These are phyloP conservation scores for Stenotaenia linearis DNA, from an alignment of 2,888 invertebrate species.

Conservation along the genomic window DNA sequence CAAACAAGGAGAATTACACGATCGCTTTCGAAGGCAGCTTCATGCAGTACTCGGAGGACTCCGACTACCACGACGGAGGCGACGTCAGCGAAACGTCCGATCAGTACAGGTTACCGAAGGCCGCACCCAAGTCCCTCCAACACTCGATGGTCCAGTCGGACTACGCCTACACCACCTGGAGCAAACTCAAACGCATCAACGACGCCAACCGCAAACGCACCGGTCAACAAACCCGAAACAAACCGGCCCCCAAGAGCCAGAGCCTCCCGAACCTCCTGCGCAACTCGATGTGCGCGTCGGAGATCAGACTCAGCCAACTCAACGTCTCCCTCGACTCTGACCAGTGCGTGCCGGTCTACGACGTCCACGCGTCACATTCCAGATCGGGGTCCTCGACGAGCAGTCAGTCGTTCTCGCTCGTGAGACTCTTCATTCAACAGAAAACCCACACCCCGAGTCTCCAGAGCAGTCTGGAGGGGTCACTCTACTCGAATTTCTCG, in stretches of 20 bases:
- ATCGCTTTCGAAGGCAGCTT: conserved; percentile 78
- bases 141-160: conserved; percentile 82
- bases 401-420: conserved; percentile 63
- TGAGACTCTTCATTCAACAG: conserved; percentile 83
- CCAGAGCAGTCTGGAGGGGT: neutral
- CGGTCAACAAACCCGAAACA: too few species aligned
- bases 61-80: conserved; percentile 58
- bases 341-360: conserved; percentile 42
- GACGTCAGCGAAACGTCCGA: conserved; percentile 37
- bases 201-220: conserved; percentile 36
- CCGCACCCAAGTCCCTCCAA: conserved; percentile 46
- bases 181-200: conserved; percentile 58
- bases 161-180: conserved; percentile 82
- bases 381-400: conserved; percentile 34
- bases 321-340: conserved; percentile 34
- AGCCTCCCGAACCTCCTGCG: conserved; percentile 39
- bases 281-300: conserved; percentile 33
- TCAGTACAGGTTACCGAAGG: neutral
- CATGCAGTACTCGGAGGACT: conserved; percentile 61
- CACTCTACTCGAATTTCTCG: neutral
- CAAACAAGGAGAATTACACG: conserved; percentile 90
- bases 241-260: conserved; percentile 38
- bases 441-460: conserved; percentile 58
- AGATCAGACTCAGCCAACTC: conserved; percentile 32
- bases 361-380: conserved; percentile 41